Evolutionary conservation across 2,113 vertebrate genomes (phyloP), one percentile per base, ranked within the genome.

Genomic region (Chaetops frenatus): DNA sequence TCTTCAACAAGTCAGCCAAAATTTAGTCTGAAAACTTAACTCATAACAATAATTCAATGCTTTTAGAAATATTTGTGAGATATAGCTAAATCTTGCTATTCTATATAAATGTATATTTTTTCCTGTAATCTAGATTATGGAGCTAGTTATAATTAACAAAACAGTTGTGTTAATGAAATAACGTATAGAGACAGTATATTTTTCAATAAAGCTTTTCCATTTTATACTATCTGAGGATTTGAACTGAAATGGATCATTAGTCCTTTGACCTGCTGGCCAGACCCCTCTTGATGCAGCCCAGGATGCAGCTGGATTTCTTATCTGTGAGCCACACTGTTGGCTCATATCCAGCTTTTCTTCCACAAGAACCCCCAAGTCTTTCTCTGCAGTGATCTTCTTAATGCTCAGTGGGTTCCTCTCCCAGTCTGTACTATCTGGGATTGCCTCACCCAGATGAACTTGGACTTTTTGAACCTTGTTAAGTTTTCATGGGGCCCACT

Each of bases 341-440:
- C 10, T 58, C 50, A 15, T 38, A 33, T 38, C 13, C 20, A 29
- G 7, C 4, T 20, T 81, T 66, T 51, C 5, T 21, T 45, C 7
- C 13, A 38, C 0, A 1, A 45, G 28, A 81, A 29, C 7, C 1
- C 2, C 6, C 33, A 60, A 45, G 7, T 53, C 38, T n/a, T 58
- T 58, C 23, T 38, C 38, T 45, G 19, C 23, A 81, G 28, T 60
- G 6, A 9, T 66, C 9, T 5, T 38, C 51, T 21, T 25, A 29
- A 7, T 35, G 15, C 11, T 51, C 23, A 7, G 4, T 29, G 16
- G 17, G 5, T 7, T 67, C 28, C 10, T 51, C 45, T 58, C 60
- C 6, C 6, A 53, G 28, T 29, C 28, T 53, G 33, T 81, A 28
- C 6, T 53, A 6, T 58, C 33, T 81, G 36, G 5, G 15, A 20